Base-by-base conservation (phyloP, 2,113 vertebrate genomes). In the Oreochromis niloticus region DNA sequence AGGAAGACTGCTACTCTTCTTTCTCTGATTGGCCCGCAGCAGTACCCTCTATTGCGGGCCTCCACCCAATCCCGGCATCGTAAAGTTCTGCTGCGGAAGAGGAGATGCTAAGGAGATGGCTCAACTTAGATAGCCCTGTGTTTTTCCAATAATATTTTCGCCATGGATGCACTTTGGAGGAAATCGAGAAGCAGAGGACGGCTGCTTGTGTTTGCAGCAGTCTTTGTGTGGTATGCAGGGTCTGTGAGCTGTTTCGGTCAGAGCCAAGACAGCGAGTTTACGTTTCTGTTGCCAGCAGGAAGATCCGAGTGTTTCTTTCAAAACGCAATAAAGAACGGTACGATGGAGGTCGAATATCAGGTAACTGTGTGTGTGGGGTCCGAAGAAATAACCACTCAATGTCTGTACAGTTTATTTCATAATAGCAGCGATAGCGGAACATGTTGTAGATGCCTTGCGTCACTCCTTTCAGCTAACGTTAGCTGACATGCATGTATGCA, bases 311-410 rank as follows among this genome's bases (percentile, higher is more conserved):
- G 98, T 85, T 98, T 98, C 94, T 98, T 96, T 82, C 97, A 97
- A 75, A 83, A 93, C 5, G 95, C 97, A 2, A 36, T 94, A 22
- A 95, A 93, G 50, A 97, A 97, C 91, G 96, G 95, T 17, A 96
- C 97, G 81, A 96, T 98, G 90, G 97, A 98, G 94, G 94, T 97
- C 32, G 97, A 98, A 90, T 98, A 97, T 93, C 98, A 98, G 97
- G 98, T 98, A 91, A 82, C 84, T 84, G 73, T 39, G 55, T 36
- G 19, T 39, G 52, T 6, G 48, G 86, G 22, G 9, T 10, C 36
- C 39, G 63, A 12, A 80, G 7, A 81, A 22, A 75, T 5, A 71
- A 32, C 3, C 36, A 13, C 79, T 46, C 39, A 4, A 12, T 80
- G 61, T 52, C 16, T 75, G 3, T 30, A 73, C 13, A 11, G 12